Evolutionary conservation across 2,113 vertebrate genomes (phyloP).

Genomic region (Xiphophorus maculatus): DNA sequence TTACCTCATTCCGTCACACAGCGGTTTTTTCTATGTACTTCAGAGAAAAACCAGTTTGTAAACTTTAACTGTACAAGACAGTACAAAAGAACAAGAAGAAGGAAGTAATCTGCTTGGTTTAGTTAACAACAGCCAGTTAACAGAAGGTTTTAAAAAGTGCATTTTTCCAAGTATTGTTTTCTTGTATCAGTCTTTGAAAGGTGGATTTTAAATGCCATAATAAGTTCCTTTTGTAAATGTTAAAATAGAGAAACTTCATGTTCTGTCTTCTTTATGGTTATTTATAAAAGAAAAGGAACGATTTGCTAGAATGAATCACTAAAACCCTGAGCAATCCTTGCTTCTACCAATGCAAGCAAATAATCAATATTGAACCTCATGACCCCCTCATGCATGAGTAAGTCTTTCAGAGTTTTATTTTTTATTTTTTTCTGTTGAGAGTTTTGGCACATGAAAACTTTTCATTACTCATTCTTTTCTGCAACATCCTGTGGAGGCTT

Average conservation of each 20-base stretch:
- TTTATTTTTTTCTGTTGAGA: constrained; percentile 19
- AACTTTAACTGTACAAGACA: too few relatives aligned
- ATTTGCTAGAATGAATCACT: constrained; percentile 36
- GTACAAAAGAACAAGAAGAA: too few relatives aligned
- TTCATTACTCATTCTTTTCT: constrained; percentile 7
- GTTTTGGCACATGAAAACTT: not conserved
- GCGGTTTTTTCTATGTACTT: constrained; percentile 84
- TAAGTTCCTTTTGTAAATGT: not conserved
- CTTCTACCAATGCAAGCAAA: constrained; percentile 24
- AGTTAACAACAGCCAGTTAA: too few relatives aligned
- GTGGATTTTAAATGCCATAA: too few relatives aligned
- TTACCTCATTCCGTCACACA: constrained; percentile 85
- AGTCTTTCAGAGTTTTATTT: constrained; percentile 34
- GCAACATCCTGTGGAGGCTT: not conserved
- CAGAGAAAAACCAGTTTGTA: constrained; percentile 38
- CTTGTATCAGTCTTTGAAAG: too few relatives aligned
- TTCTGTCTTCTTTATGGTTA: not conserved
- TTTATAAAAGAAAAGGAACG: constrained; percentile 23
- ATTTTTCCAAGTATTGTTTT: too few relatives aligned
- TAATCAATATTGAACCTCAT: constrained; percentile 29
- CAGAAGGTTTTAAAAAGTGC: too few relatives aligned
- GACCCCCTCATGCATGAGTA: constrained; percentile 29
- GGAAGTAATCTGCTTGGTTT: too few relatives aligned
- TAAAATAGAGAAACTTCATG: not conserved
- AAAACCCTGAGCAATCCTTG: constrained; percentile 12